phyloP scores from a whole-genome alignment of 2,113 vertebrate genomes.

The Pedionomus torquatus region DNA sequence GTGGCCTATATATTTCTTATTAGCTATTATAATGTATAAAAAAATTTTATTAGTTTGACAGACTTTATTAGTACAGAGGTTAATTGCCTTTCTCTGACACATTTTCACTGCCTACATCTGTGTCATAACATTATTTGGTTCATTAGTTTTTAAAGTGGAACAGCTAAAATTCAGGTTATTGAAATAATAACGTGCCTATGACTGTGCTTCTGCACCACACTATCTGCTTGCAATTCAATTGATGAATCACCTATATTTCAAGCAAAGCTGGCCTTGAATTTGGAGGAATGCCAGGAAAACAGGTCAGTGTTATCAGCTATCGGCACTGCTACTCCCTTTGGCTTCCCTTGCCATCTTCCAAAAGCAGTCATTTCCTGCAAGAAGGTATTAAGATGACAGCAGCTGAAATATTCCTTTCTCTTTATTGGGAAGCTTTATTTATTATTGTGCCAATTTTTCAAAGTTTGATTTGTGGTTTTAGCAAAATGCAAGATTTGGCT shows the following conservation, averaged over 20 bases:
- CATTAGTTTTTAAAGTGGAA: constrained; percentile 77
- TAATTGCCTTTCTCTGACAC: constrained; percentile 77
- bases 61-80: constrained; percentile 66
- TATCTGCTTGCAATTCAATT: constrained; percentile 40
- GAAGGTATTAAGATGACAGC: constrained; percentile 12
- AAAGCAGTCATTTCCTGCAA: constrained; percentile 24
- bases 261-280: constrained; percentile 28
- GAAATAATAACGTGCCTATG: background rate
- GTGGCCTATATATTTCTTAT: constrained; percentile 21
- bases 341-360: constrained; percentile 31
- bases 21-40: constrained; percentile 24
- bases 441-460: constrained; percentile 20
- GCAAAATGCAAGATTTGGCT: background rate
- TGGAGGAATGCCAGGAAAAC: constrained; percentile 56
- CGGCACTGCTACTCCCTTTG: constrained; percentile 27
- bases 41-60: constrained; percentile 60
- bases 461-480: constrained; percentile 27
- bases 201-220: constrained; percentile 18
- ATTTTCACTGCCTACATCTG: constrained; percentile 72
- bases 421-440: constrained; percentile 19
- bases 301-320: constrained; percentile 54
- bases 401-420: constrained; percentile 16
- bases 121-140: constrained; percentile 80
- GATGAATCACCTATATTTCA: constrained; percentile 60
- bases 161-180: constrained; percentile 48